Conservation (phyloP, 30 jellyfish, hydroid and myxozoan species). For the Turritopsis dohrnii region DNA sequence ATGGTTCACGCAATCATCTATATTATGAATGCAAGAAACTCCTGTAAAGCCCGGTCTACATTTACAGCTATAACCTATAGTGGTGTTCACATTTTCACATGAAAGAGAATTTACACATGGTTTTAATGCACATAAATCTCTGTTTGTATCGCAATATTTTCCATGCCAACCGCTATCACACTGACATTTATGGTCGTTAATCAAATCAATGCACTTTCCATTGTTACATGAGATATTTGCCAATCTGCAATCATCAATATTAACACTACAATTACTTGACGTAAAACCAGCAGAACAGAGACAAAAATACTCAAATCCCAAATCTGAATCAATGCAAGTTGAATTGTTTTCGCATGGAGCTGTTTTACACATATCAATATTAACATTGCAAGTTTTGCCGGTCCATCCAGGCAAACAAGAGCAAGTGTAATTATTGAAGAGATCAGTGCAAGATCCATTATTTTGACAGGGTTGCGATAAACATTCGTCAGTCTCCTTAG, state of each 20-base stretch:
- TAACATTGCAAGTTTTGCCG: not conserved
- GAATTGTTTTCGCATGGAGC: not conserved
- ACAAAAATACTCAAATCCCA: conserved; percentile 34
- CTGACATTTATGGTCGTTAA: not conserved
- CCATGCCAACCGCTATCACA: conserved; percentile 34
- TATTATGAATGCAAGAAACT: not conserved
- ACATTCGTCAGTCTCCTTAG: not conserved
- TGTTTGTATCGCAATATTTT: conserved; percentile 37
- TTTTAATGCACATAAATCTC: conserved; percentile 34
- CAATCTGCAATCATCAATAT: conserved; percentile 18
- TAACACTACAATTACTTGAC: conserved; percentile 14
- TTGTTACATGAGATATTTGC: not conserved
- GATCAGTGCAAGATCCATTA: conserved; percentile 10
- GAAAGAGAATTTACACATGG: conserved; percentile 61
- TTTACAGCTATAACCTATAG: not conserved
- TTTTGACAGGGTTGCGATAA: not conserved
- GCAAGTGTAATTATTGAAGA: not conserved
- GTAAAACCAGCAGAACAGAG: conserved; percentile 21
- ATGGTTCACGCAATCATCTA: conserved; percentile 12
- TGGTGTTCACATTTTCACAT: conserved; percentile 29
- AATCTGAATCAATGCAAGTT: not conserved
- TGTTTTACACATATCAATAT: not conserved
- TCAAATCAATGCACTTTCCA: conserved; percentile 19
- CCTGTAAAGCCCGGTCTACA: conserved; percentile 29
- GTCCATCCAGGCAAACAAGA: conserved; percentile 8